These are phyloP conservation scores for Stictonetta naevosa DNA, from an alignment of 2,113 vertebrate species.

Conservation along the genomic window DNA sequence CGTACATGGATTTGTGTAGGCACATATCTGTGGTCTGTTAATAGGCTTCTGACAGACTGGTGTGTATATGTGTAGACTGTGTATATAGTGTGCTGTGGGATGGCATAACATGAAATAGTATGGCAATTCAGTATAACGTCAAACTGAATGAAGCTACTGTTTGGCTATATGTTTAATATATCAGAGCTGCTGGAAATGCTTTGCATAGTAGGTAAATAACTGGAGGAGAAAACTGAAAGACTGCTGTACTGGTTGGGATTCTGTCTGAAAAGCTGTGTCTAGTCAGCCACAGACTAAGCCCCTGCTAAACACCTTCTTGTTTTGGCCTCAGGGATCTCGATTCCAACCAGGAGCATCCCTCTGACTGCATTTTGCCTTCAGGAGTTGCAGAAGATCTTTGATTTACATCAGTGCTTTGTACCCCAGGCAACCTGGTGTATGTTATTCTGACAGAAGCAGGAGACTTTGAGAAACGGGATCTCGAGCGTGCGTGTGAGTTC, in stretches of 20 bases:
- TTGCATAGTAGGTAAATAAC: neutral
- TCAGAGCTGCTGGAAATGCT: neutral
- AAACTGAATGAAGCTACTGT: slow-evolving; percentile 41
- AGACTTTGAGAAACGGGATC: neutral
- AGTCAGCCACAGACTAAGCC: neutral
- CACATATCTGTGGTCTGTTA: slow-evolving; percentile 2
- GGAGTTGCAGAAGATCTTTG: neutral
- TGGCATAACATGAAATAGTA: neutral
- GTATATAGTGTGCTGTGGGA: neutral
- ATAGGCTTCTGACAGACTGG: neutral
- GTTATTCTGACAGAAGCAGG: neutral
- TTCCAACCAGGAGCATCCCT: neutral
- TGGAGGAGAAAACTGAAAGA: neutral
- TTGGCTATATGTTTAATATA: neutral
- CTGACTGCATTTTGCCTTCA: neutral
- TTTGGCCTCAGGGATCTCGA: neutral
- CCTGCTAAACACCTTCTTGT: neutral
- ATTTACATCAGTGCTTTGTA: neutral
- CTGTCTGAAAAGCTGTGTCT: neutral
- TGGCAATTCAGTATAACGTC: neutral
- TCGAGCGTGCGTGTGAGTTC: neutral
- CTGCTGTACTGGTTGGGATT: neutral
- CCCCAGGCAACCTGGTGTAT: neutral
- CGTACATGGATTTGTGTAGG: neutral
- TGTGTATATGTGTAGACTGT: neutral